Evolutionary conservation across 2,113 vertebrate genomes (phyloP), one percentile per base, ranked within the genome.

Genomic region (Ceyx cyanopectus): DNA sequence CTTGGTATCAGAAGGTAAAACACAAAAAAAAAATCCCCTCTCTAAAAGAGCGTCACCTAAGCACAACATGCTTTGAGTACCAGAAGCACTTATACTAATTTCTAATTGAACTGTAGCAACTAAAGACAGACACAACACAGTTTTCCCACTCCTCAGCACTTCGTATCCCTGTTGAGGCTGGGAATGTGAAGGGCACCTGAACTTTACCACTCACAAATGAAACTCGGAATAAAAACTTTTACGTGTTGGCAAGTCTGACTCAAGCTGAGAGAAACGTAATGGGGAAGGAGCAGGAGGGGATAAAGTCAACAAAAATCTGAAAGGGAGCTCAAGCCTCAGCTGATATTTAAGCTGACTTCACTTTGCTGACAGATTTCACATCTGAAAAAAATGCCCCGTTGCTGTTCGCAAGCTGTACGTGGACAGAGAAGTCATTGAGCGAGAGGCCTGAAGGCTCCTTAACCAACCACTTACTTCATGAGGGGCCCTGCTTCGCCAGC

Each of bases 331-430:
- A 92, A 86, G 56, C 80, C 80, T 94, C 91, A 84, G 89, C 79
- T 88, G 93, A 90, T 94, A 95, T 95, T 94, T 96, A 93, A 94
- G 80, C 57, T 93, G 91, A 92, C 87, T 96, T 96, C 53, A 87
- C 61, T 89, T 85, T 66, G 83, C 82, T 93, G 83, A 94, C 87
- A 95, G 69, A 95, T 87, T 93, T 95, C 78, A 91, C 67, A 68
- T 90, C 22, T 65, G 40, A 77, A 65, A 56, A 77, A 26, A 85
- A 46, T 20, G 40, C 53, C 48, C 22, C 0, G 2, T 48, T 14
- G 56, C 70, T 92, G 60, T 65, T 93, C 73, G 60, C 63, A 84
- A 85, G 72, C 78, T 80, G 63, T 73, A 61, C 0, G 0, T 45
- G 82, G 80, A 94, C 87, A 97, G 69, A 96, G 83, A 76, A 91